phyloP scores from a whole-genome alignment of 2,888 invertebrate genomes.

The Micoletzkya japonica region DNA sequence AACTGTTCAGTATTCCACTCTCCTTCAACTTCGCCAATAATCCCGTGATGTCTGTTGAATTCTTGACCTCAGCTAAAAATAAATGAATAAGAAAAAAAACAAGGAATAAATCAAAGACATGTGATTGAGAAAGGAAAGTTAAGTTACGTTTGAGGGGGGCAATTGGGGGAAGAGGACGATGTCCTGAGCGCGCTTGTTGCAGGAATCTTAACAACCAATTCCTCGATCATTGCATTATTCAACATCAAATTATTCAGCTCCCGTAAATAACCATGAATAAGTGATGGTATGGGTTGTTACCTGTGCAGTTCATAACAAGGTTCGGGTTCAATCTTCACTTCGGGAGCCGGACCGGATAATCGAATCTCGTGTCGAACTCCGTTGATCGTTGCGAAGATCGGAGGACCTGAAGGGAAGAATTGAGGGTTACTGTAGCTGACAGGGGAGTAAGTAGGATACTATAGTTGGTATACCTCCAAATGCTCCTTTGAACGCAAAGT shows the following conservation, averaged over 20 bases:
- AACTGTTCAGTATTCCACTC: slow-evolving; percentile 33
- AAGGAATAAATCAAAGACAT: too few species aligned
- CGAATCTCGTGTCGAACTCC: slow-evolving; percentile 79
- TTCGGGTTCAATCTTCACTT: slow-evolving; percentile 83
- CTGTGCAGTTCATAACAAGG: slow-evolving; percentile 76
- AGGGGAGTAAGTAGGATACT: too few species aligned
- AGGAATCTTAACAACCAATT: slow-evolving; percentile 6
- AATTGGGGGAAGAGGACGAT: neutral
- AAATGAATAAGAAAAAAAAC: too few species aligned
- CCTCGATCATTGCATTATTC: neutral
- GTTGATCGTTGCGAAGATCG: slow-evolving; percentile 79
- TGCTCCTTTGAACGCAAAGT: slow-evolving; percentile 85
- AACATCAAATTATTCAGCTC: neutral
- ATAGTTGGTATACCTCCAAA: slow-evolving; percentile 71
- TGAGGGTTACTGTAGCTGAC: slow-evolving; percentile 66
- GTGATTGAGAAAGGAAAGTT: too few species aligned
- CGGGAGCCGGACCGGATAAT: slow-evolving; percentile 87
- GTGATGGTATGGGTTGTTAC: slow-evolving; percentile 33
- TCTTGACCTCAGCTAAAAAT: too few species aligned
- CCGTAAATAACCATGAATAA: neutral
- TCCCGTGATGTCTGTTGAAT: slow-evolving; percentile 32
- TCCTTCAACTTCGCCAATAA: slow-evolving; percentile 35
- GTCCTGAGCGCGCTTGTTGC: neutral
- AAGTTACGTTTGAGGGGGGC: neutral
- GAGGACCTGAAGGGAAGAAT: slow-evolving; percentile 71